Evolutionary conservation across 92 coral and sea anemone genomes (phyloP), one percentile per base, ranked within the genome.

Genomic region (Muricea muricata): DNA sequence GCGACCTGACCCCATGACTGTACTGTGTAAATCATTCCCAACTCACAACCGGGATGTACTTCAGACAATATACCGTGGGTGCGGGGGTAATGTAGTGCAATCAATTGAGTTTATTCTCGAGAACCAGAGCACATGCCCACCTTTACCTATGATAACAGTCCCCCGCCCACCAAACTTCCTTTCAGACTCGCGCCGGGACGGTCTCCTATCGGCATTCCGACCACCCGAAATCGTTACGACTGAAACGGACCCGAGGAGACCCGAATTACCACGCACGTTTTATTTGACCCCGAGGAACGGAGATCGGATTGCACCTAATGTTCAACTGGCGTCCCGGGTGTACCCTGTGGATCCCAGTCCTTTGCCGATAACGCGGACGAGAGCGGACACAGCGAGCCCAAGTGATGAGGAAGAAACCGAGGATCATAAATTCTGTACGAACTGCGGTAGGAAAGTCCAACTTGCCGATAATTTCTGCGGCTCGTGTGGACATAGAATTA

Each of bases 1-100:
- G 7, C 97, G 94, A 47, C 98, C 98, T 3, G 93, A 97, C 46
- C 99, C 99, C 14, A 89, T 97, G 89, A 95, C 91, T 1, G 75
- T 97, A 46, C 80, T 97, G 23, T 77, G 89, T 18, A 90, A 97
- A 63, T 98, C 99, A 3, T 97, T 97, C 83, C 99, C 99, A 6
- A 93, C 86, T 39, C 99, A 97, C 84, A 94, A 97, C 82, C 91
- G 94, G 40, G 94, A 90, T 25, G 99, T 97, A 12, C 91, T 97
- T 46, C 98, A 97, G 82, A 85, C 93, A 67, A 97, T 97, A 26
- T 89, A 94, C 39, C 99, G 94, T 63, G 99, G 99, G 0, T 97
- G 99, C 41, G 97, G 93, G 12, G 98, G 99, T 0, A 97, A 97
- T 65, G 99, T 97, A 6, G 99, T 97, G 5, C 99, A 97, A 84